Percentiles rank a stretch among this genome's conserved stretches.
phyloP scores from a whole-genome alignment of 1,140 invertebrate genomes.

The Pachypeltis micranthus region DNA sequence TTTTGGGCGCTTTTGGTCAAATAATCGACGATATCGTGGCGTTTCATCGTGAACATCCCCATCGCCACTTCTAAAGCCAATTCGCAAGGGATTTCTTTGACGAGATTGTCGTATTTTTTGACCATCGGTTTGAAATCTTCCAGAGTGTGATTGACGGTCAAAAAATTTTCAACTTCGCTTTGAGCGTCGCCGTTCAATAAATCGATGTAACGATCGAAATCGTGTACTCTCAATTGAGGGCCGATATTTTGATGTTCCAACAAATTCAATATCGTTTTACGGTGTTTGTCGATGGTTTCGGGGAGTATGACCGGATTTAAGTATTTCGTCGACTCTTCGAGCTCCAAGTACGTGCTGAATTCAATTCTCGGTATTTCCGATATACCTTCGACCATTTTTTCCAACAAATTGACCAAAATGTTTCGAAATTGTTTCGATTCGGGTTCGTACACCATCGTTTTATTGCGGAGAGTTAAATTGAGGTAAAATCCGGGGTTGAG shows the following conservation, averaged over 20 bases:
- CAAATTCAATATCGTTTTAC: conserved; percentile 43
- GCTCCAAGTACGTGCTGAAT: conserved; percentile 51
- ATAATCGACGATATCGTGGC: conserved; percentile 62
- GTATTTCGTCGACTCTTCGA: conserved; percentile 22
- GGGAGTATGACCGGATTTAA: conserved; percentile 53
- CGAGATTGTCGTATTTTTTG: conserved; percentile 49
- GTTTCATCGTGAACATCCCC: conserved; percentile 76
- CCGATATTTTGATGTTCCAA: conserved; percentile 57
- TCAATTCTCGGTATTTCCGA: conserved; percentile 60
- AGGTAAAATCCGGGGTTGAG: conserved; percentile 62
- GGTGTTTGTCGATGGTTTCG: conserved; percentile 46
- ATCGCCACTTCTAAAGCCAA: conserved; percentile 56
- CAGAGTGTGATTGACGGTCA: conserved; percentile 49
- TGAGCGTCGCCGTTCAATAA: conserved; percentile 61
- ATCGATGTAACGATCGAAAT: conserved; percentile 70
- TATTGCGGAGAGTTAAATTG: conserved; percentile 51
- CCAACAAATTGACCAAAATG: conserved; percentile 55
- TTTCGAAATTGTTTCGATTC: conserved; percentile 60
- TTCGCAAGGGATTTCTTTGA: conserved; percentile 48
- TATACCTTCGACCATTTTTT: conserved; percentile 57
- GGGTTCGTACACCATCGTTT: conserved; percentile 63
- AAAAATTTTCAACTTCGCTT: conserved; percentile 51
- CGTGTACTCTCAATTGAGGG: conserved; percentile 53
- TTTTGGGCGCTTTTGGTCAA: conserved; percentile 54
- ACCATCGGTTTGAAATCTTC: conserved; percentile 53